A percentile compares a stretch with the other conserved stretches of the same genome.
phyloP scores from a whole-genome alignment of 2,888 invertebrate species.

The Anoplius nigerrimus region DNA sequence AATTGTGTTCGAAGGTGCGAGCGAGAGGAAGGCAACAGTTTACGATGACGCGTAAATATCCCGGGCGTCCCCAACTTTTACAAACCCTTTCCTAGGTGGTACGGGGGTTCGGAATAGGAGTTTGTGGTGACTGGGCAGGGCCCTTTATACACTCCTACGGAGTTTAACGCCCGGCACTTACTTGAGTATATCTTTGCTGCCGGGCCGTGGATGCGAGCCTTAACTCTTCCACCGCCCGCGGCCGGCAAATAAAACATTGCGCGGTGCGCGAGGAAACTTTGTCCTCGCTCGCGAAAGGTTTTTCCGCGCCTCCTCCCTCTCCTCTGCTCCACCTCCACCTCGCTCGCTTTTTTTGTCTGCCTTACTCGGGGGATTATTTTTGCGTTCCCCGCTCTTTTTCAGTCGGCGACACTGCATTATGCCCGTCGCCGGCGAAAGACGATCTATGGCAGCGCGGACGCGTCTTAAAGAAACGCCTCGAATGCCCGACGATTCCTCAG shows the following conservation, averaged over 20 bases:
- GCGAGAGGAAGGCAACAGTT: conserved; percentile 64
- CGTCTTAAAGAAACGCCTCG: too few relatives aligned
- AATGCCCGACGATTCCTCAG: too few relatives aligned
- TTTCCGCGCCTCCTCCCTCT: conserved; percentile 27
- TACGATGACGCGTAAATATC: conserved; percentile 72
- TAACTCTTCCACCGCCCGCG: conserved; percentile 64
- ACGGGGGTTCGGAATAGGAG: conserved; percentile 46
- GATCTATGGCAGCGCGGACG: too few relatives aligned
- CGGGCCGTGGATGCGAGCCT: conserved; percentile 42
- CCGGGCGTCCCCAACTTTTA: conserved; percentile 68
- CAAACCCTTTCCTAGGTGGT: conserved; percentile 60
- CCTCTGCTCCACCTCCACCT: background rate
- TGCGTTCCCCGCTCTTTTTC: conserved; percentile 33
- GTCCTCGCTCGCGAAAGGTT: conserved; percentile 43
- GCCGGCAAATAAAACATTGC: conserved; percentile 63
- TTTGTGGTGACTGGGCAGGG: conserved; percentile 57
- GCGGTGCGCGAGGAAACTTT: conserved; percentile 56
- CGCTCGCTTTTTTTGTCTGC: background rate
- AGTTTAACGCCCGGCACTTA: conserved; percentile 58
- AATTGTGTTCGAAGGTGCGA: conserved; percentile 49
- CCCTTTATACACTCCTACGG: conserved; percentile 63
- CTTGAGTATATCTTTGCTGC: conserved; percentile 53
- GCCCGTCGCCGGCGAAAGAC: background rate
- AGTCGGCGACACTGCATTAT: conserved; percentile 36
- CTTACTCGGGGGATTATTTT: background rate